Base-by-base conservation (phyloP, 2,888 invertebrate genomes). In the Petrolisthes manimaculis region DNA sequence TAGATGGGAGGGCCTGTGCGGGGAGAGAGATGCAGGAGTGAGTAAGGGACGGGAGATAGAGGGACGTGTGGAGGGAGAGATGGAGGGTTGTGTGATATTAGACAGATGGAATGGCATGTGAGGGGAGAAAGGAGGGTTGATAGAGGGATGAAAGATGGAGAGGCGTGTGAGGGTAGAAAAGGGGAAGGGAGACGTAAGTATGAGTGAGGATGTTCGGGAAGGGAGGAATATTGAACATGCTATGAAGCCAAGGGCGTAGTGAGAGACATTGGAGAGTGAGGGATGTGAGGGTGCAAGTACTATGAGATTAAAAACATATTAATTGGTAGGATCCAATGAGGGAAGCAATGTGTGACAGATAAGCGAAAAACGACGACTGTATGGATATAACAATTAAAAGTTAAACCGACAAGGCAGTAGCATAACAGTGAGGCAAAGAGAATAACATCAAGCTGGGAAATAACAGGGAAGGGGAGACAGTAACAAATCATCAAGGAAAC, bases 1-100 rank as follows among this genome's bases (percentile, higher is more conserved):
- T n/a, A 55, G 53, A 54, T 8, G 74, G n/a, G 8, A 78, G 78
- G 53, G 78, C 21, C n/a, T n/a, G 55, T 55, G 77, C 75, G 61
- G 67, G 75, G 14, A 54, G 71, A 12, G 8, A 37, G 51, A 55
- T 69, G 83, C 37, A 51, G 37, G 51, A 55, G 83, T 5, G 83
- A 80, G 80, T 80, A 55, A 55, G 80, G 53, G 80, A 53, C 5
- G n/a, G 74, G 37, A 51, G 53, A 53, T 74, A n/a, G n/a, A n/a
- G 18, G 80, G 56, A n/a, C 54, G n/a, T n/a, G 54, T 18, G 80
- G 18, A 56, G 56, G 80, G 21, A 9, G 75, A n/a, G 21, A 21
- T 21, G 18, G 78, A 54, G 14, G 53, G 51, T 18, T 78, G 18
- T 6, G 53, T 51, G 78, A 53, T 24, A 53, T 51, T n/a, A 54